These are phyloP conservation scores for Melanchra persicariae DNA, from an alignment of 2,888 invertebrate genomes.

Conservation along the genomic window DNA sequence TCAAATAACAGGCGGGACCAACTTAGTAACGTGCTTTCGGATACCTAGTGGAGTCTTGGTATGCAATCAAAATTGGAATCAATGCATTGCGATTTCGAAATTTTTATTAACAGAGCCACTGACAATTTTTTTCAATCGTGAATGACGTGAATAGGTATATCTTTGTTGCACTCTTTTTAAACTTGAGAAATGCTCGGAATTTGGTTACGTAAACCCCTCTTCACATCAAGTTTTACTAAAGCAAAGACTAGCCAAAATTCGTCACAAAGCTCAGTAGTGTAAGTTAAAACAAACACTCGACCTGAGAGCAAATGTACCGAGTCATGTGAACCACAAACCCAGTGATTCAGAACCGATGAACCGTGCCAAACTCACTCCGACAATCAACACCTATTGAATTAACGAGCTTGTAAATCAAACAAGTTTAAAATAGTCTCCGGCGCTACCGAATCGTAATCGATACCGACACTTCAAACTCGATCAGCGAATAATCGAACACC, in stretches of 20 bases:
- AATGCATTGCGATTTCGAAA: not conserved
- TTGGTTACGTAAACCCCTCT: not conserved
- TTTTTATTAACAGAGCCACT: not conserved
- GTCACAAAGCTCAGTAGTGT: not conserved
- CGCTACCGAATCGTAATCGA: constrained; percentile 62
- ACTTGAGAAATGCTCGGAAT: too few species aligned
- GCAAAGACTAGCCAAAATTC: not conserved
- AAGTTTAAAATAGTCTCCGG: constrained; percentile 47
- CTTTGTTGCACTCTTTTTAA: too few species aligned
- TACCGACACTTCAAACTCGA: constrained; percentile 64
- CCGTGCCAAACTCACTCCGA: constrained; percentile 47
- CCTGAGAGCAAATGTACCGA: constrained; percentile 1
- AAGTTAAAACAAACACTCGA: constrained; percentile 14
- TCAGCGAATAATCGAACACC: constrained; percentile 59
- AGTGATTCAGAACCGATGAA: constrained; percentile 28
- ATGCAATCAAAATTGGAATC: too few species aligned
- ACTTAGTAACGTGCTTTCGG: too few species aligned
- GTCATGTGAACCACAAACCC: constrained; percentile 12
- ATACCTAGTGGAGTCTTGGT: too few species aligned
- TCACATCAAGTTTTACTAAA: not conserved
- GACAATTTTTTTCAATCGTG: not conserved
- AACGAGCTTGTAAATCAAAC: constrained; percentile 59
- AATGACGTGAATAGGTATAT: too few species aligned
- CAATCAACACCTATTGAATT: constrained; percentile 56
- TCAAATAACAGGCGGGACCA: too few species aligned